Percentiles rank a stretch among this genome's conserved stretches.
Conservation (phyloP, 1,140 invertebrate genomes). For the Drosophila nigrodunni region DNA sequence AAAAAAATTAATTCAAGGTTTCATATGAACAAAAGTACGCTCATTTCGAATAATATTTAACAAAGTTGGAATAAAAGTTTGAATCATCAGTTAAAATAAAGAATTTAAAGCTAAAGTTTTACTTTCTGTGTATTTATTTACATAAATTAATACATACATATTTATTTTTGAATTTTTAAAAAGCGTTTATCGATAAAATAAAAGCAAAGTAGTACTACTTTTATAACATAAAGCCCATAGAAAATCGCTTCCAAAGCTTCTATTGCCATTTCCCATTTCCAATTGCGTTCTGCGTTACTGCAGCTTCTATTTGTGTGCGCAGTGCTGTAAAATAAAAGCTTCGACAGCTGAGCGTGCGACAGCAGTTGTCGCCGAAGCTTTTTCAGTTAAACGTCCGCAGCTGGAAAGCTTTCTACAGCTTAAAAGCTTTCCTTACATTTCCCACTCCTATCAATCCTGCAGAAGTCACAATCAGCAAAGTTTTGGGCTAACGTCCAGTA, state of each 20-base stretch:
- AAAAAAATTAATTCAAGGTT: too few relatives aligned
- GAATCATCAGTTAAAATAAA: too few relatives aligned
- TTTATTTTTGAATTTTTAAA: too few relatives aligned
- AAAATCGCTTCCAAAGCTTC: not conserved
- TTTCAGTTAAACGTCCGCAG: conserved; percentile 8
- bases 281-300: not conserved
- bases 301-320: conserved; percentile 11
- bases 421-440: conserved; percentile 1
- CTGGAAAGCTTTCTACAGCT: conserved; percentile 35
- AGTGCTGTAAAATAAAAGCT: conserved; percentile 30
- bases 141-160: too few relatives aligned
- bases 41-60: too few relatives aligned
- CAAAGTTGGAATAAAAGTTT: too few relatives aligned
- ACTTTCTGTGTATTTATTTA: too few relatives aligned
- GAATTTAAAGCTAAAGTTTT: too few relatives aligned
- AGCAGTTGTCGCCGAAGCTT: conserved; percentile 14
- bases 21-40: too few relatives aligned
- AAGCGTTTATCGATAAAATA: too few relatives aligned
- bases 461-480: conserved; percentile 52
- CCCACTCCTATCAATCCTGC: conserved; percentile 1
- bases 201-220: too few relatives aligned
- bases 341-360: conserved; percentile 37
- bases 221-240: too few relatives aligned
- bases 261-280: not conserved
- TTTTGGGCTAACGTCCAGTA: conserved; percentile 64